Evolutionary conservation across 1,140 invertebrate genomes (phyloP).

Genomic region (Wiebesia pumilae): DNA sequence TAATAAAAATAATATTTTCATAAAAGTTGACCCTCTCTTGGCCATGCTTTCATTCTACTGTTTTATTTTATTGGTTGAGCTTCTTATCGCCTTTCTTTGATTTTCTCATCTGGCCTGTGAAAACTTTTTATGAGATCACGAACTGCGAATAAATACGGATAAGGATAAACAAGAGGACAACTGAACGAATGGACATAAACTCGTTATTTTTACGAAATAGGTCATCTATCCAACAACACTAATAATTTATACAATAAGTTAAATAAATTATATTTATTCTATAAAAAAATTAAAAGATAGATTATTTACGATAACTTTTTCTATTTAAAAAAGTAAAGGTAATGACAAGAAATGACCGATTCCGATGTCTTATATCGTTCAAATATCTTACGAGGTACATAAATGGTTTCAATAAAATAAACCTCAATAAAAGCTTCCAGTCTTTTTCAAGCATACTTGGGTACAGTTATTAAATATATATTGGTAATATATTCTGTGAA

Average conservation of each 20-base stretch:
- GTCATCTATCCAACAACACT: background rate
- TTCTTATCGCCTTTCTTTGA: background rate
- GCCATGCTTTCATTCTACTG: background rate
- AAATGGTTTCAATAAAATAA: background rate
- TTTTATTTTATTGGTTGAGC: conserved; percentile 28
- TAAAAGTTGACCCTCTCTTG: conserved; percentile 9
- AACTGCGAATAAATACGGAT: background rate
- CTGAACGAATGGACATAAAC: background rate
- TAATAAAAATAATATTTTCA: background rate
- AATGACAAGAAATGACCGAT: background rate
- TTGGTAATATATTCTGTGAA: background rate
- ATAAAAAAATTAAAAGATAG: background rate
- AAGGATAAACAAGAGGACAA: background rate
- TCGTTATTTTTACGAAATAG: background rate
- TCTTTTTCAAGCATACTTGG: background rate
- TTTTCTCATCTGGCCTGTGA: background rate
- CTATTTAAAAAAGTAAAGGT: background rate
- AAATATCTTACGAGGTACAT: background rate
- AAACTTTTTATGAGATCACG: conserved; percentile 27
- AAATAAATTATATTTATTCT: background rate
- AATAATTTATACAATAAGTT: no score
- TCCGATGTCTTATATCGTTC: background rate
- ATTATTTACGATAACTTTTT: background rate
- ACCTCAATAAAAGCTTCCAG: background rate
- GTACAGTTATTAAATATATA: background rate